Conservation (phyloP, 2,113 vertebrate species). For the Donacobius atricapilla region DNA sequence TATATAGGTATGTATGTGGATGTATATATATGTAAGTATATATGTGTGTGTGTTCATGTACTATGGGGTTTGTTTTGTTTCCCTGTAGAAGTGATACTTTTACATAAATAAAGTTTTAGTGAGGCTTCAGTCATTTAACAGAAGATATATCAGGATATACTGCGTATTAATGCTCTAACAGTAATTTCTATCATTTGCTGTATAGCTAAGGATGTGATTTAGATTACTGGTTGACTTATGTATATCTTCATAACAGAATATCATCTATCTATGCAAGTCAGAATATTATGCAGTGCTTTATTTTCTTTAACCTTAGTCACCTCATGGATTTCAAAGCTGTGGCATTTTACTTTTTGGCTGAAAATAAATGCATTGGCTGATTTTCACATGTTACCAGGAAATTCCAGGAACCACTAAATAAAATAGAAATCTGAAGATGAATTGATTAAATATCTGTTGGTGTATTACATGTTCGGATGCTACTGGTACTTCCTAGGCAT, state of each 20-base stretch:
- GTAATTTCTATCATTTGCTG: not conserved
- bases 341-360: not conserved
- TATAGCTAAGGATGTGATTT: not conserved
- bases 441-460: not conserved
- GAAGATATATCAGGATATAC: not conserved
- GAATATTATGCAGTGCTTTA: not conserved
- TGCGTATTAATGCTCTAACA: not conserved
- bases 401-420: not conserved
- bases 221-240: not conserved
- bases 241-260: not conserved
- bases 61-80: not conserved
- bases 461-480: not conserved
- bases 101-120: not conserved
- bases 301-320: not conserved
- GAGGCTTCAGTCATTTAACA: not conserved
- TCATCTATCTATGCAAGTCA: not conserved
- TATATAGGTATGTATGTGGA: not conserved
- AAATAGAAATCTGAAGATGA: not conserved
- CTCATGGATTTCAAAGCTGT: not conserved
- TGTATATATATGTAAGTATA: fast-evolving
- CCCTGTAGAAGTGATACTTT: not conserved
- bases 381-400: not conserved
- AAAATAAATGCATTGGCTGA: not conserved
- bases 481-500: not conserved
- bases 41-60: fast-evolving